Percentiles rank a stretch among this genome's conserved stretches.
Evolutionary conservation across 2,888 invertebrate genomes (phyloP).

Genomic region (Alentia gelatinosa): DNA sequence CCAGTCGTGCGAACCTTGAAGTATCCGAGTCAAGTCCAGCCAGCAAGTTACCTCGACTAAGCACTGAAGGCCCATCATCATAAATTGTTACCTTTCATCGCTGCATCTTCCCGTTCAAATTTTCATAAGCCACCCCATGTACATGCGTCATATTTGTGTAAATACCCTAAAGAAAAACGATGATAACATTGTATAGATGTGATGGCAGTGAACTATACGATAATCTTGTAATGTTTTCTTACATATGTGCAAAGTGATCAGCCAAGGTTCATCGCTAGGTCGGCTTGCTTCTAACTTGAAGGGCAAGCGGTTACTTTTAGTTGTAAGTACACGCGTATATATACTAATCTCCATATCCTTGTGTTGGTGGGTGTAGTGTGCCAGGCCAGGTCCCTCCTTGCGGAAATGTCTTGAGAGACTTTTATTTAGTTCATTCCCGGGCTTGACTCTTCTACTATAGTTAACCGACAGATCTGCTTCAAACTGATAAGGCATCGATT

Average conservation of each 20-base stretch:
- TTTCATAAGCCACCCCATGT: constrained; percentile 46
- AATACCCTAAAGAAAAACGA: not conserved
- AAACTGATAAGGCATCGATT: no score
- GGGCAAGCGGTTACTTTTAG: not conserved
- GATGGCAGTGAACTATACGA: not conserved
- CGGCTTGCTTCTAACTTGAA: not conserved
- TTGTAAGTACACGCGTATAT: not conserved
- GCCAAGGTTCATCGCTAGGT: not conserved
- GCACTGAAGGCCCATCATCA: constrained; percentile 62
- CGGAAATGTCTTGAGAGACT: not conserved
- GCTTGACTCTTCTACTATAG: no score
- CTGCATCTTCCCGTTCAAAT: constrained; percentile 42
- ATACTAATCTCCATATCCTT: not conserved
- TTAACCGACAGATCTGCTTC: no score
- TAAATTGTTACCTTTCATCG: not conserved
- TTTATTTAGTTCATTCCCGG: no score
- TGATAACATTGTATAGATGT: not conserved
- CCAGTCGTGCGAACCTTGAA: constrained; percentile 74
- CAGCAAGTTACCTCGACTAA: constrained; percentile 71
- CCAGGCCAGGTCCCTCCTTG: not conserved
- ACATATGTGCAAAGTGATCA: not conserved
- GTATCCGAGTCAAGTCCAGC: constrained; percentile 68
- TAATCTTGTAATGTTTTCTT: not conserved
- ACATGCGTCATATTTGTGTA: constrained; percentile 44
- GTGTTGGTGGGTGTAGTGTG: not conserved